Evolutionary conservation across 2,797 vertebrate genomes (phyloP), one percentile per base, ranked within the genome.

Genomic region (Tokudaia tokunoshimensis): DNA sequence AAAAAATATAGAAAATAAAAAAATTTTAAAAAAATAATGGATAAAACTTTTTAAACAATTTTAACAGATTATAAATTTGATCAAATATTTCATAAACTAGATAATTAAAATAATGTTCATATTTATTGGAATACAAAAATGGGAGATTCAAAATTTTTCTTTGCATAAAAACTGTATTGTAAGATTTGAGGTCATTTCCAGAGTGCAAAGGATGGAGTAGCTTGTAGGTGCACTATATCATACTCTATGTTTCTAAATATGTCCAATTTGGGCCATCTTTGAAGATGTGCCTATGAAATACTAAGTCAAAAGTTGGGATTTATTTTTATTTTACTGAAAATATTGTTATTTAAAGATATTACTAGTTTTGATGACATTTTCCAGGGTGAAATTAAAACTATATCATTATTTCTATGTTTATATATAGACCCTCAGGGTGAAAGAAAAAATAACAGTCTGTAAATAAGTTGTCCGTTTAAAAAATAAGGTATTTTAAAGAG

Each of bases 261-360:
- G 12, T 31, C 20, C 2, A 52, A 14, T 91, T 94, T 83, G 26
- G 63, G 4, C n/a, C 10, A 47, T 74, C 34, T 88, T 76, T 82
- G 61, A 79, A 79, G n/a, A 52, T 82, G 72, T 41, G 0, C 7
- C 55, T 92, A 44, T 47, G 20, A 2, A 81, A 15, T n/a, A 29
- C 34, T 37, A 79, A 41, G 50, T 93, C 65, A 26, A 72, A 76
- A 86, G 29, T 34, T 79, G 31, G 4, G 13, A 13, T 72, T 95
- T 37, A 50, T 72, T 80, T 94, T 95, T 87, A 89, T 91, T 95
- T 86, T 75, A 19, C 57, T 84, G 67, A 52, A 4, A n/a, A 41
- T 94, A 83, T 44, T 94, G 0, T 8, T 78, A 67, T 85, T 20
- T 93, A 12, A 24, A 95, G 52, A 91, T 82, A 74, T 47, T 24